A percentile compares a stretch with the other conserved stretches of the same genome.
Conservation (phyloP, 2,888 invertebrate genomes). For the Unio delphinus region DNA sequence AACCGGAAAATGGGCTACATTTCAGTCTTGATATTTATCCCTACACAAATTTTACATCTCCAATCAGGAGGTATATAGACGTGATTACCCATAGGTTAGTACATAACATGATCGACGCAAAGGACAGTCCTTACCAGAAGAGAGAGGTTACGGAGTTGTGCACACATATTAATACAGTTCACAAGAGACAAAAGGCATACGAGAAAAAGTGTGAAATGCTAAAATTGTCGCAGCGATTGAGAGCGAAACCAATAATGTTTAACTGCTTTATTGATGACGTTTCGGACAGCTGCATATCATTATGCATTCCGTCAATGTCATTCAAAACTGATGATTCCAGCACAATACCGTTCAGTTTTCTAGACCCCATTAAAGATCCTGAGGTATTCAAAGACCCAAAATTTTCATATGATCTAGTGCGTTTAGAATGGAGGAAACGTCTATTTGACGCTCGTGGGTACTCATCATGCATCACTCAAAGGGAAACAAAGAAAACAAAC, state of each 20-base stretch:
- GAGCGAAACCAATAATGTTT: slow-evolving; percentile 19
- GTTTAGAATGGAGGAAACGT: slow-evolving; percentile 7
- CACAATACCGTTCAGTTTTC: slow-evolving; percentile 24
- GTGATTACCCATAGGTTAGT: slow-evolving; percentile 29
- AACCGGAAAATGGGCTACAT: slow-evolving; percentile 14
- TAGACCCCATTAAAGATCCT: slow-evolving; percentile 11
- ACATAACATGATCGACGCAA: slow-evolving; percentile 19
- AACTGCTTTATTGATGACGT: slow-evolving; percentile 19
- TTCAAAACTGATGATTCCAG: slow-evolving; percentile 1
- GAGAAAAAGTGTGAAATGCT: slow-evolving; percentile 23
- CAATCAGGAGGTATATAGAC: slow-evolving; percentile 24
- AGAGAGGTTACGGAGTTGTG: slow-evolving; percentile 27
- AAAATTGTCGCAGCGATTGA: slow-evolving; percentile 15
- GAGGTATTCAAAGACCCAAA: slow-evolving; percentile 11
- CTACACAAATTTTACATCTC: slow-evolving; percentile 27
- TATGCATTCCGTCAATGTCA: slow-evolving; percentile 25
- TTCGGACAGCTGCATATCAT: slow-evolving; percentile 16
- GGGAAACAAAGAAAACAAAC: slow-evolving; percentile 6
- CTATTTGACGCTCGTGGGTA: slow-evolving; percentile 1
- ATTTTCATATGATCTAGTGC: not conserved
- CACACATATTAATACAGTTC: slow-evolving; percentile 17
- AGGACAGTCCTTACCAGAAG: slow-evolving; percentile 15
- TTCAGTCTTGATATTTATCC: slow-evolving; percentile 22
- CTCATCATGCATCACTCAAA: slow-evolving; percentile 10
- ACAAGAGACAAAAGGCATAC: slow-evolving; percentile 22